Conservation (phyloP, 2,113 vertebrate species). For the Takifugu bimaculatus region DNA sequence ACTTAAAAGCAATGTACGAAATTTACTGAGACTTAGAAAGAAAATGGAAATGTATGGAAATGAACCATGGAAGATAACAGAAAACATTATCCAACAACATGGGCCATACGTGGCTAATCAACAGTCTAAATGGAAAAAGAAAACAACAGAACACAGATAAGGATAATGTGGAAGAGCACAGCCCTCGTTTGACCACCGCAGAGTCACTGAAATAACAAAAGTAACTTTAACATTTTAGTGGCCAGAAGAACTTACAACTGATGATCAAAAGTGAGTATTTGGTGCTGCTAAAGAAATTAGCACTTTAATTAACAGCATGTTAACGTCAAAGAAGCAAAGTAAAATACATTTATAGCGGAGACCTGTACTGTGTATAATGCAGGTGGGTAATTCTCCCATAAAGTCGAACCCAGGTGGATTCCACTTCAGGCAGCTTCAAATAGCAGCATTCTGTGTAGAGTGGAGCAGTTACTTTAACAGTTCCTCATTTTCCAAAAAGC, state of each 20-base stretch:
- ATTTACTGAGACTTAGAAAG: slow-evolving; percentile 45
- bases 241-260: too few species aligned
- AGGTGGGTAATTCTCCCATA: too few species aligned
- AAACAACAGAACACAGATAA: slow-evolving; percentile 3
- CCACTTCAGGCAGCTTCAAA: not conserved
- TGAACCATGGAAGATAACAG: too few species aligned
- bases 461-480: not conserved
- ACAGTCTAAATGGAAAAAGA: too few species aligned
- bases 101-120: too few species aligned
- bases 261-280: not conserved
- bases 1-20: slow-evolving; percentile 53
- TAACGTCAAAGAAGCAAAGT: too few species aligned
- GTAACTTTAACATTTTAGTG: not conserved
- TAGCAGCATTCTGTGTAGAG: slow-evolving; percentile 8
- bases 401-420: not conserved
- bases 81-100: too few species aligned
- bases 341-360: too few species aligned
- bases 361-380: too few species aligned
- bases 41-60: not conserved
- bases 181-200: slow-evolving; percentile 4
- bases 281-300: too few species aligned
- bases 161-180: not conserved
- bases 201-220: not conserved
- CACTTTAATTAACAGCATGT: too few species aligned
- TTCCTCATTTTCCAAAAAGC: not conserved